phyloP scores from a whole-genome alignment of 2,113 vertebrate species.

The Lepisosteus osseus region DNA sequence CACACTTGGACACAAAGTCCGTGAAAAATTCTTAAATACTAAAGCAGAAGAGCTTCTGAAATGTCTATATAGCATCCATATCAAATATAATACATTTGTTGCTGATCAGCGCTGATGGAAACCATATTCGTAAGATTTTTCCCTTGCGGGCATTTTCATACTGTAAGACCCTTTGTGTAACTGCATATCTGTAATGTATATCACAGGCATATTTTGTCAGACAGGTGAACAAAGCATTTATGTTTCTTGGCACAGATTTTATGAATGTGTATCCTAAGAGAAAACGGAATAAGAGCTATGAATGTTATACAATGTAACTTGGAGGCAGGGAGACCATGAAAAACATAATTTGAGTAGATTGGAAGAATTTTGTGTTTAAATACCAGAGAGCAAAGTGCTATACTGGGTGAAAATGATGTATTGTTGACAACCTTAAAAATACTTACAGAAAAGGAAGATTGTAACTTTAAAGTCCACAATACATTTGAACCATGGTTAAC shows the following conservation, averaged over 20 bases:
- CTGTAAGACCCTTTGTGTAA: conserved; percentile 58
- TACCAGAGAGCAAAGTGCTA: no score
- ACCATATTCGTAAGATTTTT: conserved; percentile 58
- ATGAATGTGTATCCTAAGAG: no score
- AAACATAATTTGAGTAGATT: no score
- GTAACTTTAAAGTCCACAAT: no score
- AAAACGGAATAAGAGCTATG: no score
- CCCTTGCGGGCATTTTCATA: conserved; percentile 58
- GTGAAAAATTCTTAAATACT: conserved; percentile 59
- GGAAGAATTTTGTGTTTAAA: no score
- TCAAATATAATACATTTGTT: conserved; percentile 52
- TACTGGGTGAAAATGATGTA: no score
- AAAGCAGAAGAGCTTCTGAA: conserved; percentile 55
- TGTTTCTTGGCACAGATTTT: conserved; percentile 31
- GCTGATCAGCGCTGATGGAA: conserved; percentile 57
- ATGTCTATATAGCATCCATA: conserved; percentile 46
- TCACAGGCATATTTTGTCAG: conserved; percentile 45
- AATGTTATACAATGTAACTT: no score
- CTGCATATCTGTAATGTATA: conserved; percentile 61
- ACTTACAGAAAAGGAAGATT: no score
- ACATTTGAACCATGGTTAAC: no score
- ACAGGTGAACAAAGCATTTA: conserved; percentile 40
- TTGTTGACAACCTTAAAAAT: no score
- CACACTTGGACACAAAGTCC: conserved; percentile 61
- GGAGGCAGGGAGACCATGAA: no score